Conservation (phyloP, 2,113 vertebrate genomes). For the Ceyx melanurus region DNA sequence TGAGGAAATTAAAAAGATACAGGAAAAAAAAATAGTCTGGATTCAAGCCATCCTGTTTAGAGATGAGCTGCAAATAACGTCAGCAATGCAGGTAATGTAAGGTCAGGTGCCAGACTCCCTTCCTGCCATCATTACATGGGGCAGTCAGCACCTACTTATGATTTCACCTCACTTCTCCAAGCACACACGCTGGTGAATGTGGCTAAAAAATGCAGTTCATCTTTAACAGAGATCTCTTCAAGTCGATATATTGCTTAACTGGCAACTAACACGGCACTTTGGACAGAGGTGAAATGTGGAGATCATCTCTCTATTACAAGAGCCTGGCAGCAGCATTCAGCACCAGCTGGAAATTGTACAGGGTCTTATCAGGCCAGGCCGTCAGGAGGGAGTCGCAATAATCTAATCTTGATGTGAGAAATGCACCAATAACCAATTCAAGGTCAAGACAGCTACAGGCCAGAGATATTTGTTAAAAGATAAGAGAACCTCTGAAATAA, state of each 20-base stretch:
- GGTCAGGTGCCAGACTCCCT: not conserved
- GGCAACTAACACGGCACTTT: constrained; percentile 27
- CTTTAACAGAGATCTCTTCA: not conserved
- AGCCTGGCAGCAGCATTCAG: constrained; percentile 35
- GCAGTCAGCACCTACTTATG: not conserved
- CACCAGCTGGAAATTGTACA: constrained; percentile 55
- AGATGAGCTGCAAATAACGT: not conserved
- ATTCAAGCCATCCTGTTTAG: not conserved
- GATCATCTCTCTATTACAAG: constrained; percentile 53
- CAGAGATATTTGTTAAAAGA: constrained; percentile 46
- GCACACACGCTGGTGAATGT: rapidly evolving
- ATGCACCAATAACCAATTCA: constrained; percentile 50
- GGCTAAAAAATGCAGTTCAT: not conserved
- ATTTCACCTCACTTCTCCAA: not conserved
- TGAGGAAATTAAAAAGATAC: not conserved
- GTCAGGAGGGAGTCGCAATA: constrained; percentile 50
- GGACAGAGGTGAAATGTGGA: constrained; percentile 43
- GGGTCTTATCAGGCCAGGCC: constrained; percentile 55
- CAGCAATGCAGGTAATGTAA: not conserved
- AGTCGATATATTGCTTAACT: constrained; percentile 42
- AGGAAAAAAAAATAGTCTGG: not conserved
- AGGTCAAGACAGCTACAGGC: constrained; percentile 48
- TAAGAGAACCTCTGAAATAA: constrained; percentile 38
- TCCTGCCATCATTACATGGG: not conserved
- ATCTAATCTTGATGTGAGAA: constrained; percentile 71